Evolutionary conservation across 1,140 invertebrate genomes (phyloP), one percentile per base, ranked within the genome.

Genomic region (Drosophila malerkotliana): DNA sequence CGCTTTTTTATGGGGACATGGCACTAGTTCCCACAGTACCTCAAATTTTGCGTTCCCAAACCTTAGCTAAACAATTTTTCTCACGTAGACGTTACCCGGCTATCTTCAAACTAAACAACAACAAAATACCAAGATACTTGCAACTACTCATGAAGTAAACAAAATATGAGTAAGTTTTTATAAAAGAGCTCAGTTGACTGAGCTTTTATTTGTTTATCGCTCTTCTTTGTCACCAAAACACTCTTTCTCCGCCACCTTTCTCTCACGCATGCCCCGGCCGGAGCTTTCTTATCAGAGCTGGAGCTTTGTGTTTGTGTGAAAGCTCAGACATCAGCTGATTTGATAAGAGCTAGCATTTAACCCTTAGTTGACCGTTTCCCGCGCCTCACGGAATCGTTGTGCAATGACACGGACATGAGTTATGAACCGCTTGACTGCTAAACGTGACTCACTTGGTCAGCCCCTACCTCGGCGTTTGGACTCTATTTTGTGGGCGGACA

Each of bases 371-470:
- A 63, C 75, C 63, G 56, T 49, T 8, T 67, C 32, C 41, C 39
- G 34, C 12, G 34, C 12, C 14, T 28, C 41, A 44, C 37, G 55
- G 8, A 15, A 59, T 47, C 53, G 60, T 67, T 77, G 66, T 67
- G 61, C 61, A 84, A 79, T 49, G 66, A 48, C 39, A 69, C 56
- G 54, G 60, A 76, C 78, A 76, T 87, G 78, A 85, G 63, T 82
- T 78, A 88, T 85, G 55, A 58, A 14, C 57, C 57, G 82, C 47
- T 55, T 73, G 69, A 88, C 61, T 85, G 71, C 64, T 49, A 79
- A 44, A 79, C 83, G 72, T 87, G 83, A 87, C 79, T 87, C 83
- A 87, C 83, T 87, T 79, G 82, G 76, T 66, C 51, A 69, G 37
- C 34, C 69, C 77, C 71, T 67, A 51, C 71, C 74, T 37, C 39